These are phyloP conservation scores for Hybognathus amarus DNA, from an alignment of 2,797 vertebrate species.

Conservation along the genomic window DNA sequence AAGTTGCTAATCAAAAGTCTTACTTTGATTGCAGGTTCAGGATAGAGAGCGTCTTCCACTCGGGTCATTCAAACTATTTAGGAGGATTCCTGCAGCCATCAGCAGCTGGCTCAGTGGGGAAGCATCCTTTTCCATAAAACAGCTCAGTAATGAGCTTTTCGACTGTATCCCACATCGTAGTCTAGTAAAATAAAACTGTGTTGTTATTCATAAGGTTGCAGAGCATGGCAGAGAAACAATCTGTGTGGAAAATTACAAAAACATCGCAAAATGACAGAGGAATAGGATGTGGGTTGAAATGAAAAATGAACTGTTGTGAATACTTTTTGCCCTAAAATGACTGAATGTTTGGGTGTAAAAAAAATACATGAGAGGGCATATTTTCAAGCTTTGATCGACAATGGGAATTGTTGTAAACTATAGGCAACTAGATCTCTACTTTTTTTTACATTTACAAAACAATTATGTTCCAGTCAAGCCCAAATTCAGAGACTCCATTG, in stretches of 20 bases:
- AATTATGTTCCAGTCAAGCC: background rate
- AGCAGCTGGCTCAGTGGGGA: slow-evolving; percentile 13
- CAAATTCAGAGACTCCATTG: background rate
- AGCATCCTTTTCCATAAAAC: background rate
- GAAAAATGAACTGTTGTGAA: slow-evolving; percentile 14
- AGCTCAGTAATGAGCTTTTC: slow-evolving; percentile 24
- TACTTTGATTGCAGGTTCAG: background rate
- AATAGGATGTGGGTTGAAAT: slow-evolving; percentile 17
- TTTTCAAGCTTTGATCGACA: background rate
- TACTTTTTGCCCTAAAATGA: background rate
- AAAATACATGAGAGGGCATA: background rate
- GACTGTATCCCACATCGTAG: background rate
- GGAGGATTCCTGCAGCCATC: background rate
- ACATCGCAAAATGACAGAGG: background rate
- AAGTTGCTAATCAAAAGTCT: background rate
- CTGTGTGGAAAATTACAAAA: slow-evolving; percentile 35
- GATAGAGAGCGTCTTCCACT: background rate
- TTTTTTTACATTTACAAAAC: background rate
- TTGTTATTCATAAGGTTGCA: background rate
- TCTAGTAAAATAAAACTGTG: background rate
- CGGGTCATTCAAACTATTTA: background rate
- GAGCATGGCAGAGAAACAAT: slow-evolving; percentile 26
- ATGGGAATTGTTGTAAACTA: background rate
- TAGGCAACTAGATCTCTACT: background rate
- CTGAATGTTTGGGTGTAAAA: background rate